Evolutionary conservation across 2,113 vertebrate genomes (phyloP), one percentile per base, ranked within the genome.

Genomic region (Vimba vimba): DNA sequence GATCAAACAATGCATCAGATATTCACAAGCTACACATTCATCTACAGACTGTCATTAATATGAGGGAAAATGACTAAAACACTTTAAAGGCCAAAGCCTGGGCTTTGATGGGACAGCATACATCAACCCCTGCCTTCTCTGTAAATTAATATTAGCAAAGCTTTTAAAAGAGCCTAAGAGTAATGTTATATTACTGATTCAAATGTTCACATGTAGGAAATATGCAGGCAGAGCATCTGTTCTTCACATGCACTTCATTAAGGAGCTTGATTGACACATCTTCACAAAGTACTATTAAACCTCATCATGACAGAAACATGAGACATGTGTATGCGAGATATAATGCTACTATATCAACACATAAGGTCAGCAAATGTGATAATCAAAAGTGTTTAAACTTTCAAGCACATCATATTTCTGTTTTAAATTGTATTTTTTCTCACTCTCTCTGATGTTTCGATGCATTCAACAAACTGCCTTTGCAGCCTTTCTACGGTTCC

Each of bases 1-100:
- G 82, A 87, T 89, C 75, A 87, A 88, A 87, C 55, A 87, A 47
- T 30, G 45, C 45, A 66, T 73, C 60, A 66, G 30, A 73, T 68
- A 71, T 79, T 83, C 79, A 84, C 86, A 69, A 86, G 86, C 85
- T 85, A 85, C 71, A 84, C 19, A 25, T 84, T 86, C 47, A 68
- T 79, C 64, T 77, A 33, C 62, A 74, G 71, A 74, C 77, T 23
- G 76, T 25, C 62, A 87, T 83, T 55, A 81, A 52, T 59, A 11
- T 0, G 33, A 71, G 79, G 23, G 69, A n/a, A 69, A 62, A 6
- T 39, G 64, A 78, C 5, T 79, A 79, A 57, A 47, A 71, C 23
- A 43, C 64, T 45, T 87, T 75, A 68, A 88, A 88, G 85, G 83
- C 57, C 39, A 23, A 43, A 7, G 36, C 19, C 55, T 23, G 7